Evolutionary conservation across 2,113 vertebrate genomes (phyloP).

Genomic region (Salvelinus sp.): DNA sequence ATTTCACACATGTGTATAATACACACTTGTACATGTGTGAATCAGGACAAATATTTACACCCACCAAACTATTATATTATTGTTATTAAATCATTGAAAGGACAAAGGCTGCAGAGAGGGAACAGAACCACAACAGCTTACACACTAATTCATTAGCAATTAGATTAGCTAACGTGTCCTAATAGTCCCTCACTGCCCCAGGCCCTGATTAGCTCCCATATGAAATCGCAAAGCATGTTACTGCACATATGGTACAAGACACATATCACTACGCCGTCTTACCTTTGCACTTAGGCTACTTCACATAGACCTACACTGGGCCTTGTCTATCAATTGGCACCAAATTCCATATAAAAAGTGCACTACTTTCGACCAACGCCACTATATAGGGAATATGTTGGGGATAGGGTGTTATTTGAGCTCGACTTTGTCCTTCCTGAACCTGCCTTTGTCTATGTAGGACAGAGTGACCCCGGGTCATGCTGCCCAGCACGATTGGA

Average conservation of each 20-base stretch:
- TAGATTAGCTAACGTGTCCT: constrained; percentile 21
- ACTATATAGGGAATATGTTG: too few relatives aligned
- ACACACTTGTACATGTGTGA: too few relatives aligned
- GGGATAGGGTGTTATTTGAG: too few relatives aligned
- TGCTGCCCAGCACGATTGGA: constrained; percentile 30
- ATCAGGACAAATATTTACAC: too few relatives aligned
- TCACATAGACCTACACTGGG: too few relatives aligned
- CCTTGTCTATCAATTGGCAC: too few relatives aligned
- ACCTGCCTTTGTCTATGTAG: constrained; percentile 27
- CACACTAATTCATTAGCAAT: constrained; percentile 25
- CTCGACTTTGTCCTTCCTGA: not conserved
- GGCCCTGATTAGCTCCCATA: constrained; percentile 1
- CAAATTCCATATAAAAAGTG: too few relatives aligned
- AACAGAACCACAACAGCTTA: constrained; percentile 10
- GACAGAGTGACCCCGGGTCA: constrained; percentile 34
- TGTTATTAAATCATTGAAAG: too few relatives aligned
- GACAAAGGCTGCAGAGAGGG: constrained; percentile 14
- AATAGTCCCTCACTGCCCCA: not conserved
- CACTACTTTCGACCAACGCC: too few relatives aligned
- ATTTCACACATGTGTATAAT: too few relatives aligned
- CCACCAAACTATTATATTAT: too few relatives aligned
- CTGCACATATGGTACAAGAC: not conserved
- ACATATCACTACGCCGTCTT: not conserved
- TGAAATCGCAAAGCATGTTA: constrained; percentile 3
- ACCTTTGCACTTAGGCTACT: not conserved